Evolutionary conservation across 2,888 invertebrate genomes (phyloP).

Genomic region (Hyposoter didymator): DNA sequence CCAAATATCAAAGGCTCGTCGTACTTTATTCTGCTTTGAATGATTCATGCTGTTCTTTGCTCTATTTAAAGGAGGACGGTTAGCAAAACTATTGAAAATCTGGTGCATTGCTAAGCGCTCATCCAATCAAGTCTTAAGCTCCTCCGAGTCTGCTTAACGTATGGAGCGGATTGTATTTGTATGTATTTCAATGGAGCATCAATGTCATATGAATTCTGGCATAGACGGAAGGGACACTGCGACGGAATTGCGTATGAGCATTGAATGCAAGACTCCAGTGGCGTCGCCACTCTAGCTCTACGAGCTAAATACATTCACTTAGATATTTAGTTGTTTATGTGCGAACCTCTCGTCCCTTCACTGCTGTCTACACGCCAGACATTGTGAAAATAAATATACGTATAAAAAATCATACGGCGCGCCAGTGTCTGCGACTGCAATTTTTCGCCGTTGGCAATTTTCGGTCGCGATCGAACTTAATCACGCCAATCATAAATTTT

Average conservation of each 20-base stretch:
- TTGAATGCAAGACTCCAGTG: constrained; percentile 69
- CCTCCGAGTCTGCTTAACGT: neutral
- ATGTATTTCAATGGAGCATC: constrained; percentile 12
- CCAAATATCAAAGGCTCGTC: no score
- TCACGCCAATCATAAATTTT: constrained; percentile 13
- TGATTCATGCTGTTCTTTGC: no score
- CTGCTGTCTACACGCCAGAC: constrained; percentile 9
- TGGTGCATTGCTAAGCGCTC: no score
- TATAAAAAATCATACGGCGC: neutral
- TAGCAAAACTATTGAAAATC: no score
- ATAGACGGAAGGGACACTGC: constrained; percentile 56
- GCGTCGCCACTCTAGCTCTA: constrained; percentile 73
- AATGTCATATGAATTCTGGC: constrained; percentile 54
- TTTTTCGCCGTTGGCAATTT: constrained; percentile 38
- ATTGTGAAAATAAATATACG: constrained; percentile 8
- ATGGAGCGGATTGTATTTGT: neutral
- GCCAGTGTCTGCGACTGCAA: constrained; percentile 1
- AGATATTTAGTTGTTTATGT: neutral
- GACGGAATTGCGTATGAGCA: constrained; percentile 72
- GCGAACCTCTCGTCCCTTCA: neutral
- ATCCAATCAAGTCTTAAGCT: no score
- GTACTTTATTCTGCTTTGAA: no score
- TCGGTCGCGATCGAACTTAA: constrained; percentile 32
- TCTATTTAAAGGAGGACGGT: no score
- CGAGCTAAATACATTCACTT: constrained; percentile 15